Evolutionary conservation across 2,797 vertebrate genomes (phyloP).

Genomic region (Apodemus agrarius): DNA sequence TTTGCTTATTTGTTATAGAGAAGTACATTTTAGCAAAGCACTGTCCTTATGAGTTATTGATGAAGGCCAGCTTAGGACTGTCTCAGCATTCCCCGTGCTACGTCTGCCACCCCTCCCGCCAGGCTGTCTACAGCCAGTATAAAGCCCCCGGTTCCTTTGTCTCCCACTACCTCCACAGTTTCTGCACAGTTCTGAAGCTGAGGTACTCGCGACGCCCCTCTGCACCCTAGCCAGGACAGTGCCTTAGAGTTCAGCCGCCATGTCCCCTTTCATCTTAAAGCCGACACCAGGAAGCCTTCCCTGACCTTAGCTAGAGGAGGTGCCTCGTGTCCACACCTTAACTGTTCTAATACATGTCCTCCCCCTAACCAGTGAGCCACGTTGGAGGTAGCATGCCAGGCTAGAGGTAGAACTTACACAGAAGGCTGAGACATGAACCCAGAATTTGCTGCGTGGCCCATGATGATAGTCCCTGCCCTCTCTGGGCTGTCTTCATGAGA

Average conservation of each 20-base stretch:
- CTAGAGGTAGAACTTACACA: background rate
- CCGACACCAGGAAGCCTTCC: background rate
- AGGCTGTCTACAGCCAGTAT: too few species aligned
- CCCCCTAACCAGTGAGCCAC: background rate
- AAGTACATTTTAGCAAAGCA: background rate
- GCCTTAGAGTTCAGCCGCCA: background rate
- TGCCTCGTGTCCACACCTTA: background rate
- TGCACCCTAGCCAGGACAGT: background rate
- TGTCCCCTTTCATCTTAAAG: background rate
- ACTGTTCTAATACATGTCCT: background rate
- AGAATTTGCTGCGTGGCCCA: background rate
- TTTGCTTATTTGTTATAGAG: constrained; percentile 13
- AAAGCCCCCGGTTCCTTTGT: background rate
- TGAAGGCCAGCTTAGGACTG: background rate
- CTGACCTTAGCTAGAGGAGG: background rate
- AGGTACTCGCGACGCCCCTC: background rate
- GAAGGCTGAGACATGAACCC: background rate
- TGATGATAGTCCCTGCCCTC: background rate
- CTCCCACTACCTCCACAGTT: too few species aligned
- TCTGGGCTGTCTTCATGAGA: constrained; percentile 16
- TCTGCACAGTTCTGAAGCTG: background rate
- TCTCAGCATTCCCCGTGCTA: background rate
- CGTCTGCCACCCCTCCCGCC: background rate
- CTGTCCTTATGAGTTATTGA: background rate
- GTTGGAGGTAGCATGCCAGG: background rate